Evolutionary conservation across 2,888 invertebrate species (phyloP).

Genomic region (Troides aeacus): DNA sequence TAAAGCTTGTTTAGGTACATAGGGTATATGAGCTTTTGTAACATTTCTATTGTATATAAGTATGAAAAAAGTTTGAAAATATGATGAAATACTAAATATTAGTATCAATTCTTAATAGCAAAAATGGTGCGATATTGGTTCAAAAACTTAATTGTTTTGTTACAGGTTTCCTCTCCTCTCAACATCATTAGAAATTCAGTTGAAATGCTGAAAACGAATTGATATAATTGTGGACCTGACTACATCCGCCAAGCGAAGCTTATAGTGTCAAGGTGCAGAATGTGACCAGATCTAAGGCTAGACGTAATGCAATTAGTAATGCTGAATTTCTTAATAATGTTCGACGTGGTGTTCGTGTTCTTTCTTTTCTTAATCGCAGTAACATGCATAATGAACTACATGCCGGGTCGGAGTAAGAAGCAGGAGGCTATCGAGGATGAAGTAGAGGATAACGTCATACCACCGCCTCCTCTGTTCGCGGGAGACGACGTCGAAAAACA

Average conservation of each 20-base stretch:
- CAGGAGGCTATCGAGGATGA: constrained; percentile 75
- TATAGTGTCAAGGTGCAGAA: constrained; percentile 54
- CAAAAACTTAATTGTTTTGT: constrained; percentile 6
- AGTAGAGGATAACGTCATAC: constrained; percentile 73
- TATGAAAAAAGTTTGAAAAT: too few species aligned
- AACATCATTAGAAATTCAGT: neutral
- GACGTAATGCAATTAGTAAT: constrained; percentile 90
- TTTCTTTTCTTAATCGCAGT: constrained; percentile 91
- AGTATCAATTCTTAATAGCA: too few species aligned
- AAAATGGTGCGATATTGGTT: neutral
- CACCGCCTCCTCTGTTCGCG: constrained; percentile 73
- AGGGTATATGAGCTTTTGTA: too few species aligned
- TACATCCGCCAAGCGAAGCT: neutral
- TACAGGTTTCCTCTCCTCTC: constrained; percentile 24
- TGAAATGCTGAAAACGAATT: constrained; percentile 15
- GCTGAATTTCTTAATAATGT: constrained; percentile 92
- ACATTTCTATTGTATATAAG: too few species aligned
- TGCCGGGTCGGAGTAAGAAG: constrained; percentile 81
- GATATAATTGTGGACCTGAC: constrained; percentile 23
- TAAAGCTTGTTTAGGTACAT: too few species aligned
- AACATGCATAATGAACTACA: constrained; percentile 90
- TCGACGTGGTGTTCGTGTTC: constrained; percentile 92
- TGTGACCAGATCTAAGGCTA: constrained; percentile 54
- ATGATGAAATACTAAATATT: too few species aligned
- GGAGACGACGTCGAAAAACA: constrained; percentile 55